Conservation (phyloP, 1,140 invertebrate species). For the Cydia splendana region DNA sequence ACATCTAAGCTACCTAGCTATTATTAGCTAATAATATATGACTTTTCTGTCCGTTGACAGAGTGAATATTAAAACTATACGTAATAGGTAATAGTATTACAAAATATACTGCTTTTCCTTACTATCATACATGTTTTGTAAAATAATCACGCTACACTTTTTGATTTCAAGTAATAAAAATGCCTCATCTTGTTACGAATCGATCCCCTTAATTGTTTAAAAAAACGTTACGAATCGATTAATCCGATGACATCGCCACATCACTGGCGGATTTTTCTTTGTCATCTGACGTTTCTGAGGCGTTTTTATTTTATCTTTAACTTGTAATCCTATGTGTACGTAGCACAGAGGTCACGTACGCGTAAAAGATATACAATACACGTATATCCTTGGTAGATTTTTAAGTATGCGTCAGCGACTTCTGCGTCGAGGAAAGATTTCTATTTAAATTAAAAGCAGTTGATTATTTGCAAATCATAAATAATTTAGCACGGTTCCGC, state of each 20-base stretch:
- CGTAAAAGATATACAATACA: neutral
- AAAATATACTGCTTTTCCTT: conserved; percentile 17
- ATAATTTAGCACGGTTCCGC: no score
- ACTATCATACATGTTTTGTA: neutral
- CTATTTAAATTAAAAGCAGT: no score
- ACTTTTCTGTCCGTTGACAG: conserved; percentile 25
- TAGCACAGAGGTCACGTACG: neutral
- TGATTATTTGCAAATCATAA: no score
- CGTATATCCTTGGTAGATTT: no score
- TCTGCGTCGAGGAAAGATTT: no score
- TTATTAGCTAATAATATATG: conserved; percentile 1
- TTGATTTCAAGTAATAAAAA: neutral
- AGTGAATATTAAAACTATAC: conserved; percentile 20
- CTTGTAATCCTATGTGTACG: neutral
- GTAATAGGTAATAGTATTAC: neutral
- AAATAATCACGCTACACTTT: neutral
- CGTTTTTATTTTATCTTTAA: neutral
- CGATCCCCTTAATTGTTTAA: neutral
- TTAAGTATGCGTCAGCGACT: no score
- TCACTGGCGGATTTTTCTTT: neutral
- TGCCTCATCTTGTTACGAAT: neutral
- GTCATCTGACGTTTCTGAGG: neutral
- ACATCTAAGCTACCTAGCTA: neutral
- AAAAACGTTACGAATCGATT: neutral
- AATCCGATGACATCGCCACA: neutral